A percentile compares a stretch with the other conserved stretches of the same genome.
Conservation (phyloP, 1,140 invertebrate genomes). For the Sogatella furcifera region DNA sequence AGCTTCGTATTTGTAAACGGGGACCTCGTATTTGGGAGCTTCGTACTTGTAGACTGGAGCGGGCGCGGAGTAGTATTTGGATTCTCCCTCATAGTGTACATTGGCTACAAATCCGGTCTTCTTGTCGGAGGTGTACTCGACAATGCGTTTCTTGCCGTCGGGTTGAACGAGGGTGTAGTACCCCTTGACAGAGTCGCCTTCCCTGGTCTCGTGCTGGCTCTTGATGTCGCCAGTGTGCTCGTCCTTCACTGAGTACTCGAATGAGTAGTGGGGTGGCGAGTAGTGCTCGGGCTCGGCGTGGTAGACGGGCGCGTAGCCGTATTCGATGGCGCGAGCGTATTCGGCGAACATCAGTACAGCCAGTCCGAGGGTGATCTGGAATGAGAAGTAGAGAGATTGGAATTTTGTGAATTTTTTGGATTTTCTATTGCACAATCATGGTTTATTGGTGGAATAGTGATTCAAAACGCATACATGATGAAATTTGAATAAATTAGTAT, state of each 20-base stretch:
- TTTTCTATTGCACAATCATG: too few relatives aligned
- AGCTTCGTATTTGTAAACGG: slow-evolving; percentile 3
- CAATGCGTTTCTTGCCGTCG: slow-evolving; percentile 20
- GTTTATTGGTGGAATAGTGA: too few relatives aligned
- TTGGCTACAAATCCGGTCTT: slow-evolving; percentile 23
- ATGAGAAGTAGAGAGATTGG: not conserved
- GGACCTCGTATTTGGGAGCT: not conserved
- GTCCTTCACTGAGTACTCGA: slow-evolving; percentile 42
- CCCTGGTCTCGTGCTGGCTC: slow-evolving; percentile 39
- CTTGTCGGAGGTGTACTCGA: slow-evolving; percentile 24
- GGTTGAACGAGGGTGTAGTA: slow-evolving; percentile 25
- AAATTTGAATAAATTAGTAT: too few relatives aligned
- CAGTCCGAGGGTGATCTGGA: not conserved
- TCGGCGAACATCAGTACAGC: slow-evolving; percentile 14
- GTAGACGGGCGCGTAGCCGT: slow-evolving; percentile 6
- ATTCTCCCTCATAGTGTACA: slow-evolving; percentile 16
- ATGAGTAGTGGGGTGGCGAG: slow-evolving; percentile 35
- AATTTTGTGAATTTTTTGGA: too few relatives aligned
- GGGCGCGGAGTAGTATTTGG: not conserved
- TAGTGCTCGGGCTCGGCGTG: slow-evolving; percentile 8
- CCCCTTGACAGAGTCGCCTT: slow-evolving; percentile 43
- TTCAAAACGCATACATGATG: too few relatives aligned
- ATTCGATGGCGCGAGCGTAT: not conserved
- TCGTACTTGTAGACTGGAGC: not conserved
- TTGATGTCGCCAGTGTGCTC: slow-evolving; percentile 43